Evolutionary conservation across 2,888 invertebrate species (phyloP).

Genomic region (Spilarctia lutea): DNA sequence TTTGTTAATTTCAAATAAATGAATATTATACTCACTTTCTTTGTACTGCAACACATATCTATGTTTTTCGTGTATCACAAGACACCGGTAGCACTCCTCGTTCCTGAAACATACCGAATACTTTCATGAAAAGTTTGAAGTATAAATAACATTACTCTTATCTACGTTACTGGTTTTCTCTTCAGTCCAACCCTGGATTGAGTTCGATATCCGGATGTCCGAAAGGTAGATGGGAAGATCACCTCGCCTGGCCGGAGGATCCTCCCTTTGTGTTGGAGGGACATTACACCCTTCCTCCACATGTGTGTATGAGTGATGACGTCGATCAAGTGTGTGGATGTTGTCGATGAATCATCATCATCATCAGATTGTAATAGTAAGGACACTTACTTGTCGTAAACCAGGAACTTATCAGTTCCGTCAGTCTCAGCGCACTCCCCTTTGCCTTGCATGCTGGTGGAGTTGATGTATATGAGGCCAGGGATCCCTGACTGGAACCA

Average conservation of each 20-base stretch:
- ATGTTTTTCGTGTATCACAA: conserved; percentile 92
- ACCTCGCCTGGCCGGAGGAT: no score
- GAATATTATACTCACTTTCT: conserved; percentile 89
- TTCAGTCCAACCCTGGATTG: no score
- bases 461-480: conserved; percentile 87
- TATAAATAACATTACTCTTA: neutral
- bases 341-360: no score
- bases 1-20: neutral
- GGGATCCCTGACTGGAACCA: conserved; percentile 91
- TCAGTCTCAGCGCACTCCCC: conserved; percentile 89
- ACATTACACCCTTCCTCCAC: no score
- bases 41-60: conserved; percentile 93
- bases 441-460: conserved; percentile 88
- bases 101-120: conserved; percentile 82
- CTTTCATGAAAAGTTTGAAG: neutral
- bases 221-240: no score
- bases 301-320: no score
- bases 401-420: conserved; percentile 88
- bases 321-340: no score
- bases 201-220: no score
- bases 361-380: neutral
- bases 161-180: neutral
- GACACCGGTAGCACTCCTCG: conserved; percentile 90
- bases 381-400: conserved; percentile 87
- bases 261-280: no score